Conservation (phyloP, 2,797 vertebrate species). For the Prionace glauca region DNA sequence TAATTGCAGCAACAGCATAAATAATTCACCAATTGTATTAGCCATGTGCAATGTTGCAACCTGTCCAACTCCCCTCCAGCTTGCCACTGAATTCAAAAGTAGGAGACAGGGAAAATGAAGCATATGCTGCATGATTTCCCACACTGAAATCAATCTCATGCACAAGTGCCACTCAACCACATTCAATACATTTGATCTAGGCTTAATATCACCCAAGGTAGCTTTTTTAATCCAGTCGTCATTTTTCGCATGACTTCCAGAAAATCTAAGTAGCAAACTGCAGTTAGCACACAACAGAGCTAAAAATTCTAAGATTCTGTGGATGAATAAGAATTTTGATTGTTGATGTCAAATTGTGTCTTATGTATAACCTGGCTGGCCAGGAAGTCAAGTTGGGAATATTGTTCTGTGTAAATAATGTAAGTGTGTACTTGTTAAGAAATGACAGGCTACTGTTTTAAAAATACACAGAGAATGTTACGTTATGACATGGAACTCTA, state of each 20-base stretch:
- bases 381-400: neutral
- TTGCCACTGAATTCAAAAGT: neutral
- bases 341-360: neutral
- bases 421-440: neutral
- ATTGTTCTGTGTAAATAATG: neutral
- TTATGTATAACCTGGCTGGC: neutral
- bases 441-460: neutral
- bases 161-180: neutral
- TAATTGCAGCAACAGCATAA: neutral
- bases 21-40: neutral
- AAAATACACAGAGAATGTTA: neutral
- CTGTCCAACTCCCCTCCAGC: neutral
- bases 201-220: neutral
- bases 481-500: neutral
- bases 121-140: neutral
- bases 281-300: neutral
- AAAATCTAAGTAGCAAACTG: neutral
- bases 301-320: neutral
- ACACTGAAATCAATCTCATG: neutral
- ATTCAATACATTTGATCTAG: neutral
- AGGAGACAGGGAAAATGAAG: neutral
- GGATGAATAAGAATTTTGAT: neutral
- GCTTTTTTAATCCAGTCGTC: neutral
- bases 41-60: neutral
- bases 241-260: neutral